A percentile compares a stretch with the other conserved stretches of the same genome.
These are phyloP conservation scores for Mythimna ferrago DNA, from an alignment of 2,888 invertebrate genomes.

Conservation along the genomic window DNA sequence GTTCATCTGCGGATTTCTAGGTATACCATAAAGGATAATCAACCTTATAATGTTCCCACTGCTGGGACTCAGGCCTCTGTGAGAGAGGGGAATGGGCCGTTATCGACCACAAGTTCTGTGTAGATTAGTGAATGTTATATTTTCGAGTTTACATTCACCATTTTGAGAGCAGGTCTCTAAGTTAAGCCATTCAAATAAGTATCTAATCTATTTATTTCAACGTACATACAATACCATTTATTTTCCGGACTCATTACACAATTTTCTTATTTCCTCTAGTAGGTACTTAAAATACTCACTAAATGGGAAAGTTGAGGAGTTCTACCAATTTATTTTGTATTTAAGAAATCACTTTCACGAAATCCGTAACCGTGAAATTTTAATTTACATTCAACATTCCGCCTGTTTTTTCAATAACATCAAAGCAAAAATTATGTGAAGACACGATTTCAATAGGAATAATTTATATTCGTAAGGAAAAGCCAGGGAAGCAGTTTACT, in stretches of 20 bases:
- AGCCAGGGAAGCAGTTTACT: slow-evolving; percentile 62
- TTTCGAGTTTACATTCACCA: no score
- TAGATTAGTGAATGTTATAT: no score
- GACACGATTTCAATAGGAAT: slow-evolving; percentile 61
- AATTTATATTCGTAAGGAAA: slow-evolving; percentile 63
- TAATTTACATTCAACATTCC: slow-evolving; percentile 29
- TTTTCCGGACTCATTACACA: not conserved
- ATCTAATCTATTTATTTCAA: not conserved
- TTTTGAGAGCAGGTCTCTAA: not conserved
- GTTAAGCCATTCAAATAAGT: not conserved
- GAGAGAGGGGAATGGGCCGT: no score
- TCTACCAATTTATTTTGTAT: slow-evolving; percentile 25
- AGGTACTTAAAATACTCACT: not conserved
- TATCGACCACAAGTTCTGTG: no score
- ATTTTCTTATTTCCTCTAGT: slow-evolving; percentile 5
- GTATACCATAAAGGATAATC: no score
- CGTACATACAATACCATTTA: not conserved
- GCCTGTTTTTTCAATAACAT: slow-evolving; percentile 47
- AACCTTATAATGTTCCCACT: no score
- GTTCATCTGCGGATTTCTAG: no score
- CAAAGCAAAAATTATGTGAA: slow-evolving; percentile 65
- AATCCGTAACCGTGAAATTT: slow-evolving; percentile 16
- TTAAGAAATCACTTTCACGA: slow-evolving; percentile 9
- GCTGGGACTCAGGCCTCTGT: no score
- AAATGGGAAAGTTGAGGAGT: not conserved